A percentile compares a stretch with the other conserved stretches of the same genome.
phyloP scores from a whole-genome alignment of 2,888 invertebrate genomes.

The Flabesymbios commensalis region DNA sequence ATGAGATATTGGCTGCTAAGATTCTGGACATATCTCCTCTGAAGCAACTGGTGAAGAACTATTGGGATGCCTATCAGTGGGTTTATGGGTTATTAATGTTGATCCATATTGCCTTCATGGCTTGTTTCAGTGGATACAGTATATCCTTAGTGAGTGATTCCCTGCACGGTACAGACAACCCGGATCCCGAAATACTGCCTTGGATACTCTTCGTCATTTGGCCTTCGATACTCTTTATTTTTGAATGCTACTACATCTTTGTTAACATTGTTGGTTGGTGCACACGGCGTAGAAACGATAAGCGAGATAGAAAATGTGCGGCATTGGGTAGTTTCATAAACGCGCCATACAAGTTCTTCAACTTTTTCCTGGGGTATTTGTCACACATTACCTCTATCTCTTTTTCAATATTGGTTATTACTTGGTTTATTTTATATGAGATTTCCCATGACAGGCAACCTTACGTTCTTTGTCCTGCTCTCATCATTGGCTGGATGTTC shows the following conservation, averaged over 20 bases:
- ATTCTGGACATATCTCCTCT: constrained; percentile 53
- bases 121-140: constrained; percentile 39
- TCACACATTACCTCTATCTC: constrained; percentile 25
- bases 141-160: no score
- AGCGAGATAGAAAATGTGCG: not conserved
- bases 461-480: constrained; percentile 47
- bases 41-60: constrained; percentile 45
- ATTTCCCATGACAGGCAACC: constrained; percentile 39
- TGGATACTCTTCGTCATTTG: constrained; percentile 28
- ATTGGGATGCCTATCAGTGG: constrained; percentile 48
- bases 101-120: constrained; percentile 54
- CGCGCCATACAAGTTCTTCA: constrained; percentile 10
- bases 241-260: constrained; percentile 32
- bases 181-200: no score
- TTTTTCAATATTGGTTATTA: constrained; percentile 42
- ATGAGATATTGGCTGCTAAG: constrained; percentile 41
- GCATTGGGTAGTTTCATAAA: not conserved
- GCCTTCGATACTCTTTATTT: constrained; percentile 28
- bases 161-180: no score
- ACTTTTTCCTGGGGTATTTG: constrained; percentile 32
- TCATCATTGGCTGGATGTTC: constrained; percentile 54
- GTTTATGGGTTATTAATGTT: constrained; percentile 47
- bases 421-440: constrained; percentile 45
- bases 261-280: not conserved
- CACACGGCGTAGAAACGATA: not conserved